Evolutionary conservation across 2,113 vertebrate species (phyloP).

Genomic region (Bettongia penicillata): DNA sequence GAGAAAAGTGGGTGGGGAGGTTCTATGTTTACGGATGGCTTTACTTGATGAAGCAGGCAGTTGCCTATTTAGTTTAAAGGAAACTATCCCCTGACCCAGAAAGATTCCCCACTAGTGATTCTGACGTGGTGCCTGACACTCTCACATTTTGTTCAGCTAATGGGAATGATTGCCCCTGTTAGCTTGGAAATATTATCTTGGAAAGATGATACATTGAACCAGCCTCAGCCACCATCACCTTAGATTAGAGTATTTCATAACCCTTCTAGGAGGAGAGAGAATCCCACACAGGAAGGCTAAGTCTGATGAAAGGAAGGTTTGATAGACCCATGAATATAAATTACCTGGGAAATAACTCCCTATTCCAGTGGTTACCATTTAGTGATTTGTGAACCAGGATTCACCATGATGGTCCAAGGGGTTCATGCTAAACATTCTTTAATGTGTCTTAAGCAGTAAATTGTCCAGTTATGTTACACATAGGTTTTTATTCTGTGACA

Average conservation of each 20-base stretch:
- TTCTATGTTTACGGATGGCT: background rate
- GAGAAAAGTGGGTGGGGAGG: background rate
- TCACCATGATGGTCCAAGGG: background rate
- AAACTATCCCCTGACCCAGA: background rate
- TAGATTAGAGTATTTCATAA: background rate
- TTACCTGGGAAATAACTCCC: background rate
- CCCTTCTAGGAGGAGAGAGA: background rate
- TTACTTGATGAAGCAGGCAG: background rate
- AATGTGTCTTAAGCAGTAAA: background rate
- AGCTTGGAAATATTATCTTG: background rate
- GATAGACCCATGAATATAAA: background rate
- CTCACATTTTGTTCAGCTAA: background rate
- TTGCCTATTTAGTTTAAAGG: background rate
- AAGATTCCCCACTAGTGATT: background rate
- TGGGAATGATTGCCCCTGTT: background rate
- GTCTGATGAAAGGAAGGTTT: background rate
- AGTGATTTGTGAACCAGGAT: background rate
- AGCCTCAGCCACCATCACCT: background rate
- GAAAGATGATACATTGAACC: background rate
- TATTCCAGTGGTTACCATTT: background rate
- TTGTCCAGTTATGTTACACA: background rate
- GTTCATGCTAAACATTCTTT: background rate
- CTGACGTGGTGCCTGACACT: background rate
- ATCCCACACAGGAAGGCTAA: background rate
- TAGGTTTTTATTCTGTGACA: background rate